Percentiles rank a stretch among this genome's conserved stretches.
Conservation (phyloP, 2,888 invertebrate genomes). For the Drosophila diplacantha region DNA sequence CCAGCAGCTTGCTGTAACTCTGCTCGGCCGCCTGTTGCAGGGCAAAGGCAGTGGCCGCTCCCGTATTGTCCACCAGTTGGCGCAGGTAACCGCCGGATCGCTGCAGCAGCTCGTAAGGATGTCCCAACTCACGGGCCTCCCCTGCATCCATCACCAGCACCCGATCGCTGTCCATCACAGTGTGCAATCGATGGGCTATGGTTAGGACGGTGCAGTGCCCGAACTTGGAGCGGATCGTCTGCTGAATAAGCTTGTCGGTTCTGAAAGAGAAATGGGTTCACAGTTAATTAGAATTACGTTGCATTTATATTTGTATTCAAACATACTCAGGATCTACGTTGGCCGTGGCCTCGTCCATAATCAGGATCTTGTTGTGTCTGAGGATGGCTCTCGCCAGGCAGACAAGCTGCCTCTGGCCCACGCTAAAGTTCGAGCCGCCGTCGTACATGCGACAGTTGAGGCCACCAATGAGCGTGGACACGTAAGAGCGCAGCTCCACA, state of each 20-base stretch:
- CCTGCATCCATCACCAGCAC: slow-evolving; percentile 91
- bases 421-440: slow-evolving; percentile 90
- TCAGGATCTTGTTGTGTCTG: slow-evolving; percentile 86
- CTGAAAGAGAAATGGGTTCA: slow-evolving; percentile 72
- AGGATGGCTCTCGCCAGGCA: slow-evolving; percentile 92
- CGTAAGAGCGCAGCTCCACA: slow-evolving; percentile 86
- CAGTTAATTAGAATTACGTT: not conserved
- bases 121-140: slow-evolving; percentile 85
- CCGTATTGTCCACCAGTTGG: slow-evolving; percentile 84
- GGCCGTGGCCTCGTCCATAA: slow-evolving; percentile 94
- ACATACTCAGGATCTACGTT: slow-evolving; percentile 91
- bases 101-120: slow-evolving; percentile 84
- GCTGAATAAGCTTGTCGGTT: slow-evolving; percentile 91
- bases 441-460: slow-evolving; percentile 84
- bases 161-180: slow-evolving; percentile 93
- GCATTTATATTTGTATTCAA: not conserved
- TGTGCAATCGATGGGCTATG: slow-evolving; percentile 93
- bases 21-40: slow-evolving; percentile 81
- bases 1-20: slow-evolving; percentile 62
- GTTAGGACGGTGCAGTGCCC: slow-evolving; percentile 90
- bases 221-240: slow-evolving; percentile 89
- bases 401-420: slow-evolving; percentile 91
- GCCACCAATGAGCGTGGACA: slow-evolving; percentile 81
- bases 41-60: slow-evolving; percentile 80
- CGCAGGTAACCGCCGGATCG: slow-evolving; percentile 81